Evolutionary conservation across 2,797 vertebrate genomes (phyloP).

Genomic region (Gymnoscopelus braueri): DNA sequence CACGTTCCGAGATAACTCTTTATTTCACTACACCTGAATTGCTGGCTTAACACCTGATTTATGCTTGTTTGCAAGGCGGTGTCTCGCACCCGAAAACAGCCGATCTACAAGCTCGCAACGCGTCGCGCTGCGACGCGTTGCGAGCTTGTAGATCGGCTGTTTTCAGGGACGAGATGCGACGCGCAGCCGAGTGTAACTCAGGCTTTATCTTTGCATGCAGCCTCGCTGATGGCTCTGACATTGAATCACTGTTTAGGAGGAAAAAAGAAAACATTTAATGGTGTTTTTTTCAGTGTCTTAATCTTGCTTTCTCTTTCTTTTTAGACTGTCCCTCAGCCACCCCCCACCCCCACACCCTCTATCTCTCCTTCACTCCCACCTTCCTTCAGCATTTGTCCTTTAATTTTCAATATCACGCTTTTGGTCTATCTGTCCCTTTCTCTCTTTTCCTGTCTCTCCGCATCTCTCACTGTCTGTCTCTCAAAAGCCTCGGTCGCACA

Average conservation of each 20-base stretch:
- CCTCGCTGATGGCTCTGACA: slow-evolving; percentile 58
- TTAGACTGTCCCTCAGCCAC: too few relatives aligned
- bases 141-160: too few relatives aligned
- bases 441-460: too few relatives aligned
- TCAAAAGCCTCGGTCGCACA: background rate
- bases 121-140: too few relatives aligned
- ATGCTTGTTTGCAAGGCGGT: too few relatives aligned
- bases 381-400: slow-evolving; percentile 37
- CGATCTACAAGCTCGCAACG: too few relatives aligned
- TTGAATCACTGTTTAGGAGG: slow-evolving; percentile 63
- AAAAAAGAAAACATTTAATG: slow-evolving; percentile 53
- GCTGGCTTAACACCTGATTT: slow-evolving; percentile 23
- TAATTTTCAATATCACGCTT: too few relatives aligned
- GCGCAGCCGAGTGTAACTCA: too few relatives aligned
- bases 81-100: too few relatives aligned
- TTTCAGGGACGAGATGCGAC: too few relatives aligned
- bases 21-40: slow-evolving; percentile 68
- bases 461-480: too few relatives aligned
- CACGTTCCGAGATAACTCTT: background rate
- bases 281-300: slow-evolving; percentile 67
- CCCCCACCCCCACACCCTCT: background rate
- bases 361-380: slow-evolving; percentile 25
- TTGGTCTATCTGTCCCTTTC: slow-evolving; percentile 31
- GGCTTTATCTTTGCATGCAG: slow-evolving; percentile 58
- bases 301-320: slow-evolving; percentile 55